Evolutionary conservation across 2,888 invertebrate species (phyloP).

Genomic region (Cheilosia scutellata): DNA sequence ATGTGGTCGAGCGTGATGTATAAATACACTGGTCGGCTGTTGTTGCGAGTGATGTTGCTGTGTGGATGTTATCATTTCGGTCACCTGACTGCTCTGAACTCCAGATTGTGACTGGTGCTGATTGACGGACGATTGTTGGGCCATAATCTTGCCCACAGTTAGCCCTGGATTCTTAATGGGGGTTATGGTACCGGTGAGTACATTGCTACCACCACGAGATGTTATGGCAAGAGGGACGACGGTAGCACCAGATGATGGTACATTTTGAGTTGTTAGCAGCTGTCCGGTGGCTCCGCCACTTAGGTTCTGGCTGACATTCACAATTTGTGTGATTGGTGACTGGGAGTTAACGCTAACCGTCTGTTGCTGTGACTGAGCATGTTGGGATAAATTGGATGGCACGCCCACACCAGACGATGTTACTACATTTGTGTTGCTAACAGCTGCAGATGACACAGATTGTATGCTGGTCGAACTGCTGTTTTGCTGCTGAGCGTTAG

Average conservation of each 20-base stretch:
- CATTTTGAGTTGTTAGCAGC: slow-evolving; percentile 79
- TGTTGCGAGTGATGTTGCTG: slow-evolving; percentile 68
- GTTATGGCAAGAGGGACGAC: slow-evolving; percentile 83
- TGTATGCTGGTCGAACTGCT: slow-evolving; percentile 79
- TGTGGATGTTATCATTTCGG: slow-evolving; percentile 71
- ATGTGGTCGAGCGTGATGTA: slow-evolving; percentile 79
- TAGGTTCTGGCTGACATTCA: slow-evolving; percentile 79
- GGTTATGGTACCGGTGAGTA: slow-evolving; percentile 82
- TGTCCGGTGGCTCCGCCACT: slow-evolving; percentile 77
- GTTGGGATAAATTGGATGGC: slow-evolving; percentile 46
- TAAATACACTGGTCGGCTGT: slow-evolving; percentile 80
- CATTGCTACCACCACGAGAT: slow-evolving; percentile 80
- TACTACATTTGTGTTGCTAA: slow-evolving; percentile 55
- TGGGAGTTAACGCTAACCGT: slow-evolving; percentile 74
- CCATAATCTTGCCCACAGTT: slow-evolving; percentile 83
- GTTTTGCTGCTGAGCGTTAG: slow-evolving; percentile 72
- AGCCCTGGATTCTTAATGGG: slow-evolving; percentile 82
- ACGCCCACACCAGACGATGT: slow-evolving; percentile 52
- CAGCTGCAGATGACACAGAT: slow-evolving; percentile 55
- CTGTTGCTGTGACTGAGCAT: slow-evolving; percentile 60
- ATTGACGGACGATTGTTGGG: slow-evolving; percentile 77
- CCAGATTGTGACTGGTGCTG: slow-evolving; percentile 57
- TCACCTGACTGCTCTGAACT: slow-evolving; percentile 62
- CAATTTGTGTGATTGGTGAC: slow-evolving; percentile 78
- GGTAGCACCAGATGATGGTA: slow-evolving; percentile 80